Percentiles rank a stretch among this genome's conserved stretches.
Conservation (phyloP, 1,140 invertebrate genomes). For the Coboldia fuscipes region DNA sequence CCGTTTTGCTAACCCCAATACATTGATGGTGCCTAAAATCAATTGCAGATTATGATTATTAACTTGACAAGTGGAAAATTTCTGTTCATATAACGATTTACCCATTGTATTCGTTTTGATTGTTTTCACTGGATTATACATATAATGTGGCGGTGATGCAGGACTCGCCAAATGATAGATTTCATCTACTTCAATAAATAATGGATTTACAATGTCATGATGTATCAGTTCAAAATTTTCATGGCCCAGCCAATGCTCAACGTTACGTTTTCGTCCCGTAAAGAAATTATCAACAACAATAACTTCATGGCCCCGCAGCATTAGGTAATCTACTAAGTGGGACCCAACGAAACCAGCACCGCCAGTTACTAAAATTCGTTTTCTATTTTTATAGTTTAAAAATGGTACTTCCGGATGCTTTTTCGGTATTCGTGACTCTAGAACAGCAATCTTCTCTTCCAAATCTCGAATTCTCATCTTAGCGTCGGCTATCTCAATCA, state of each 20-base stretch:
- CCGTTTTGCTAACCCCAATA: slow-evolving; percentile 85
- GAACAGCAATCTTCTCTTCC: slow-evolving; percentile 42
- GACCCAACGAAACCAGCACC: slow-evolving; percentile 96
- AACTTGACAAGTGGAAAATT: background rate
- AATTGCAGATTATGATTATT: no score
- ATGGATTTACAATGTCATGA: slow-evolving; percentile 95
- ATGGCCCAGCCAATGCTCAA: slow-evolving; percentile 98
- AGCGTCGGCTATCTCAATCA: slow-evolving; percentile 32
- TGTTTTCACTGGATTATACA: slow-evolving; percentile 99
- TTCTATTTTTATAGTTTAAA: slow-evolving; percentile 72
- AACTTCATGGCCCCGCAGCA: slow-evolving; percentile 93
- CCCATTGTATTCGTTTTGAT: slow-evolving; percentile 98
- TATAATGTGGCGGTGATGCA: slow-evolving; percentile 96
- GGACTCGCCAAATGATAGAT: slow-evolving; percentile 98
- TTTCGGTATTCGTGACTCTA: slow-evolving; percentile 54
- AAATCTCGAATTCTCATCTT: slow-evolving; percentile 37
- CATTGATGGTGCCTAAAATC: slow-evolving; percentile 69
- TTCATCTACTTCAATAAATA: slow-evolving; percentile 96
- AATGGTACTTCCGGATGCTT: slow-evolving; percentile 80
- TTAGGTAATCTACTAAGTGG: slow-evolving; percentile 86
- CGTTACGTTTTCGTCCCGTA: slow-evolving; percentile 88
- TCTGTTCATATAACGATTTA: background rate
- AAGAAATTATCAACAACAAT: slow-evolving; percentile 98
- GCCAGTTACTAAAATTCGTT: slow-evolving; percentile 60
- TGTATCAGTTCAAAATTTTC: slow-evolving; percentile 98